Percentiles rank a stretch among this genome's conserved stretches.
These are phyloP conservation scores for Pyrgilauda ruficollis DNA, from an alignment of 2,113 vertebrate species.

Conservation along the genomic window DNA sequence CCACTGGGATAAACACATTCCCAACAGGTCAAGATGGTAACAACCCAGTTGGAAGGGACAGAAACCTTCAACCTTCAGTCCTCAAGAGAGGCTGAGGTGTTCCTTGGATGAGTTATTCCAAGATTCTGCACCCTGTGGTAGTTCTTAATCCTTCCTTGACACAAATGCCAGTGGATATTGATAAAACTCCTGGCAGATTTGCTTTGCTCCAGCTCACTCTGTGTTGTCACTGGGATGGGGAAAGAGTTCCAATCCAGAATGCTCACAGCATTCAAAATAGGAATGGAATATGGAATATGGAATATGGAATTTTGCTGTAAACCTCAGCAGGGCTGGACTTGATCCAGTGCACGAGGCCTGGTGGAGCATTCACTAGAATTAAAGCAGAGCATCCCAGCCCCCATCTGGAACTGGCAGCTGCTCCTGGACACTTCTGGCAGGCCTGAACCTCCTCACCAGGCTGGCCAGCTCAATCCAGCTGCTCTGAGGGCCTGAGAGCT, in stretches of 20 bases:
- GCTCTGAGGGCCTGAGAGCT: too few relatives aligned
- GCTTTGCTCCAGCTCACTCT: neutral
- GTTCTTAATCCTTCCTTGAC: neutral
- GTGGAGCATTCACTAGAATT: neutral
- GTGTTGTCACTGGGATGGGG: neutral
- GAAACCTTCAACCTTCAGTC: neutral
- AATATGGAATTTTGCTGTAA: neutral
- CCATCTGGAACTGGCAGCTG: neutral
- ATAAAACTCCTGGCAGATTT: neutral
- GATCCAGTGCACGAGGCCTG: fast-evolving
- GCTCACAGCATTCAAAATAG: neutral
- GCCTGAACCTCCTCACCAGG: neutral
- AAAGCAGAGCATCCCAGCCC: neutral
- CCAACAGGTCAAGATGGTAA: neutral
- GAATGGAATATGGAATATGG: neutral
- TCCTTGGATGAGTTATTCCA: neutral
- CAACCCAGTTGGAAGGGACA: neutral
- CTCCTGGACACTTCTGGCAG: neutral
- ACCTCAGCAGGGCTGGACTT: neutral
- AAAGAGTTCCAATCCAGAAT: neutral
- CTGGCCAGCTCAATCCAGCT: neutral
- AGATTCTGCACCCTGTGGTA: neutral
- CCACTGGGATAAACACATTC: neutral
- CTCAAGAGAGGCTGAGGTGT: neutral
- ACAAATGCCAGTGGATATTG: neutral